These are phyloP conservation scores for Lithobates pipiens DNA, from an alignment of 2,797 vertebrate species.

Conservation along the genomic window DNA sequence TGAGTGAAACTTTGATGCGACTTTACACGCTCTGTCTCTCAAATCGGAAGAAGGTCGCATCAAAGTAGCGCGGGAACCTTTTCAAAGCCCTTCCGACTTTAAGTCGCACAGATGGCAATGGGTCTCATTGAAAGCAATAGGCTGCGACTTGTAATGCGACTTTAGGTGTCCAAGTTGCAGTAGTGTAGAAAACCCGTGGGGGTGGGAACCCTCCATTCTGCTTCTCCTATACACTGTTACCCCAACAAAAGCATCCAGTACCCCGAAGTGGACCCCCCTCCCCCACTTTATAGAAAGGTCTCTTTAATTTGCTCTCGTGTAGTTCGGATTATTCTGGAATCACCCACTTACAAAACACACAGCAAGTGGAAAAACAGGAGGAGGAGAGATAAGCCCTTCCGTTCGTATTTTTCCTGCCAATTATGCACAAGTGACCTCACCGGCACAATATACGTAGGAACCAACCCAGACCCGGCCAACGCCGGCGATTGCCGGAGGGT, in stretches of 20 bases:
- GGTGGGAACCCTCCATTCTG: no score
- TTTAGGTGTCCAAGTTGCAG: no score
- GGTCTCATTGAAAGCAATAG: no score
- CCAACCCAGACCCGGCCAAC: neutral
- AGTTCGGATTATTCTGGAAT: slow-evolving; percentile 19
- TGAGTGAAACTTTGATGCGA: no score
- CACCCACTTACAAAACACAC: slow-evolving; percentile 28
- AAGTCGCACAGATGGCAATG: no score
- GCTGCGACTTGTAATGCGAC: no score
- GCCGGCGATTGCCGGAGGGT: slow-evolving; percentile 9
- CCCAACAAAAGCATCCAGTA: neutral
- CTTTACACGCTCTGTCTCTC: no score
- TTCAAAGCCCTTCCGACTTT: no score
- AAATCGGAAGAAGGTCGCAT: no score
- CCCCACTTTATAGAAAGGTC: neutral
- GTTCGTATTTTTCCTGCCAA: slow-evolving; percentile 37
- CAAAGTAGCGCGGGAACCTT: no score
- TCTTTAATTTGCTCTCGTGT: neutral
- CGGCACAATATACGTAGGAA: neutral
- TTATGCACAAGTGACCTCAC: slow-evolving; percentile 48
- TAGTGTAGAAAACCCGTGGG: no score
- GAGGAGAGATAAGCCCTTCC: slow-evolving; percentile 38
- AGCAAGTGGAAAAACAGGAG: slow-evolving; percentile 2
- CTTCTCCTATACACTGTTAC: no score
- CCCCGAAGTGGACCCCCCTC: neutral